Evolutionary conservation across 1,140 invertebrate genomes (phyloP).

Genomic region (fruit fly (Drosophila melanogaster)): DNA sequence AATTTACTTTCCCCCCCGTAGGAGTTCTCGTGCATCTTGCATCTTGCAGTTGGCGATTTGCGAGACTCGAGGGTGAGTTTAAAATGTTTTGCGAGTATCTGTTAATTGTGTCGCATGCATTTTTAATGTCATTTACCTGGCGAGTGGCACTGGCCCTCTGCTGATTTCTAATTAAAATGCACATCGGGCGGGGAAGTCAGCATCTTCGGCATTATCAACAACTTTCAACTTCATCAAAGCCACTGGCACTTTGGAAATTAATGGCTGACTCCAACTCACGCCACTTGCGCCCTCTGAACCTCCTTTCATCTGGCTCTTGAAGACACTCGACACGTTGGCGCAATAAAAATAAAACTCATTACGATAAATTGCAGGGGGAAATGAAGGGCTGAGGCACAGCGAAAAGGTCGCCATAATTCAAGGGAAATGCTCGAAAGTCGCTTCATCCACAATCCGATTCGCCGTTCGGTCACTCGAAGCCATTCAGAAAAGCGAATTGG

Average conservation of each 20-base stretch:
- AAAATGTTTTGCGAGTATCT: slow-evolving; percentile 46
- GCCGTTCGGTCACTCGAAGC: slow-evolving; percentile 29
- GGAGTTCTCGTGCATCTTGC: not conserved
- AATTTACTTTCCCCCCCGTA: not conserved
- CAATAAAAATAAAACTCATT: slow-evolving; percentile 72
- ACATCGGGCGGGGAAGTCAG: slow-evolving; percentile 21
- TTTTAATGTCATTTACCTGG: slow-evolving; percentile 54
- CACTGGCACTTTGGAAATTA: slow-evolving; percentile 68
- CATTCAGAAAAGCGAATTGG: slow-evolving; percentile 28
- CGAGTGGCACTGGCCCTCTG: slow-evolving; percentile 10
- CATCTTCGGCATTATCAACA: slow-evolving; percentile 45
- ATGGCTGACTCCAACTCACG: slow-evolving; percentile 59
- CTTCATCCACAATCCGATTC: slow-evolving; percentile 43
- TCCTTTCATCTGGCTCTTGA: slow-evolving; percentile 41
- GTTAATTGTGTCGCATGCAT: slow-evolving; percentile 51
- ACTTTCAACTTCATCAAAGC: slow-evolving; percentile 59
- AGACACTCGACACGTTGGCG: slow-evolving; percentile 69
- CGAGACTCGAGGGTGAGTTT: slow-evolving; percentile 15
- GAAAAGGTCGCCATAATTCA: slow-evolving; percentile 62
- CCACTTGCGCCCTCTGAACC: slow-evolving; percentile 18
- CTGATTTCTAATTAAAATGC: slow-evolving; percentile 74
- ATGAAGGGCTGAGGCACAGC: slow-evolving; percentile 6
- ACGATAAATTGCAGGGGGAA: slow-evolving; percentile 48
- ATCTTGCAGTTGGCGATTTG: slow-evolving; percentile 2
- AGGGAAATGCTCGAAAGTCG: slow-evolving; percentile 62